Base-by-base conservation (phyloP, 2,888 invertebrate species). In the Liopterus haemorrhoidalis region DNA sequence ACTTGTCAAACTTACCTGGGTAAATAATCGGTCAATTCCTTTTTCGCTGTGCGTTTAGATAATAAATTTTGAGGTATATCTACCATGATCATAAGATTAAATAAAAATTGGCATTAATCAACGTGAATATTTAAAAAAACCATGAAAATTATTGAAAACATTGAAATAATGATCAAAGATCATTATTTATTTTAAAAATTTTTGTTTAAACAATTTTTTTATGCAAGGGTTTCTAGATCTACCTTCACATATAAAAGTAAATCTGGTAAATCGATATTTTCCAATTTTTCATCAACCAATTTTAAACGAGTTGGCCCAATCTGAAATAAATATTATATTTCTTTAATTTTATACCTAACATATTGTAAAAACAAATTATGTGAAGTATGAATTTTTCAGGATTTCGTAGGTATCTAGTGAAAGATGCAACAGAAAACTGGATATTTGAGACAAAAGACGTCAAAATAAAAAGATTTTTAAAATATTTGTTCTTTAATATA, bases 301-400 rank as follows among this genome's bases (percentile, higher is more conserved):
- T 44, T 19, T 37, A 51, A 49, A 28, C 54, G 54, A 37, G 25
- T 51, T 16, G 56, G 49, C 16, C 39, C 33, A 16, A 53, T 32
- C 61, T 61, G 36, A 50, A 59, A 59, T 41, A 39, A 36, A 40
- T n/a, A n/a, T n/a, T n/a, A n/a, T n/a, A n/a, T n/a, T n/a, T n/a
- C n/a, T n/a, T n/a, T n/a, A n/a, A n/a, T n/a, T n/a, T n/a, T n/a
- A n/a, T n/a, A n/a, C n/a, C n/a, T n/a, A n/a, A n/a, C n/a, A n/a
- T n/a, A n/a, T n/a, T n/a, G n/a, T n/a, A n/a, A n/a, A n/a, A n/a
- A n/a, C n/a, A n/a, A n/a, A n/a, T n/a, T n/a, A n/a, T n/a, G n/a
- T n/a, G n/a, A 28, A 41, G 24, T 21, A 12, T 16, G 5, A 28
- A 21, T 14, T 6, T 32, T 32, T 32, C 32, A 12, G 16, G 15